phyloP scores from a whole-genome alignment of 2,113 vertebrate genomes.

The Egretta garzetta region DNA sequence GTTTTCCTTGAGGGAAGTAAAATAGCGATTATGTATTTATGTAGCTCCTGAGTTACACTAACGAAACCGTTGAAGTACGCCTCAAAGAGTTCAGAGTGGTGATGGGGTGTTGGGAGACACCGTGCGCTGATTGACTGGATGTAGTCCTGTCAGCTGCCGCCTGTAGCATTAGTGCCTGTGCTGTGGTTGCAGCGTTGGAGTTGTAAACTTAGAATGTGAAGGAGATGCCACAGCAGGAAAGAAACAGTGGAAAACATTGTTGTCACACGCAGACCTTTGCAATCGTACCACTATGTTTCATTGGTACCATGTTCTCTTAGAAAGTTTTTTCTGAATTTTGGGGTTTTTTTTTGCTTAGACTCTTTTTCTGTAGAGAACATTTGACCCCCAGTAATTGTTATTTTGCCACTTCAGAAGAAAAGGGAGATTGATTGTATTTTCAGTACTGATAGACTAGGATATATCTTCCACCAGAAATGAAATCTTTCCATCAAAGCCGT shows the following conservation, averaged over 20 bases:
- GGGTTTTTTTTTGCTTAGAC: not conserved
- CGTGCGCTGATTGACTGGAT: rapidly evolving
- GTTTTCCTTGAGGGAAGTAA: not conserved
- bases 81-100: not conserved
- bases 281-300: not conserved
- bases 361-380: not conserved
- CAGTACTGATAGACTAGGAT: not conserved
- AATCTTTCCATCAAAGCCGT: not conserved
- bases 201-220: too few relatives aligned
- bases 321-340: not conserved
- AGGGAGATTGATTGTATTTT: not conserved
- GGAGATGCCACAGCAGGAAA: not conserved
- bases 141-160: too few relatives aligned
- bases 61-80: not conserved
- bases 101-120: rapidly evolving
- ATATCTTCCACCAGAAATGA: not conserved
- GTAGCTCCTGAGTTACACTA: not conserved
- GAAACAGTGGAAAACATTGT: rapidly evolving
- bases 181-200: not conserved
- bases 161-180: rapidly evolving
- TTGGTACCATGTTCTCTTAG: not conserved
- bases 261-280: not conserved
- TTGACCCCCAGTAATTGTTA: not conserved
- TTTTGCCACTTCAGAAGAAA: not conserved
- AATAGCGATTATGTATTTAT: not conserved